Evolutionary conservation across 2,113 vertebrate genomes (phyloP), one percentile per base, ranked within the genome.

Genomic region (Talpa occidentalis): DNA sequence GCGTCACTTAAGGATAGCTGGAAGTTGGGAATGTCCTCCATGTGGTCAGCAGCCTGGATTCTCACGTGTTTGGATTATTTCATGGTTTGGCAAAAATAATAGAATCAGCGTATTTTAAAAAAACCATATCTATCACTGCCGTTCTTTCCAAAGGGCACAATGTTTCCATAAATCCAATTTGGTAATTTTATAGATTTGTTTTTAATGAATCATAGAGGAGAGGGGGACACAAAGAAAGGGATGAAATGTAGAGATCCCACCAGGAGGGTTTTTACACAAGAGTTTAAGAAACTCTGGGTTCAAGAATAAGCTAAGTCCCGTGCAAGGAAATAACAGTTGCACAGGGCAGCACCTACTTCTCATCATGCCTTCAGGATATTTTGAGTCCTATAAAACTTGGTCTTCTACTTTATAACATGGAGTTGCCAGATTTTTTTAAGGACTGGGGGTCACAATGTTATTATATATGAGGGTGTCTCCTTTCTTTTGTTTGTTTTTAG

Each of bases 21-120:
- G 42, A 94, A 82, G 21, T 17, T 89, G 42, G 37, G 10, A 88
- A 59, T 44, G 32, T 47, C 66, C 54, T 95, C 83, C 22, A 89
- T 44, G 16, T 10, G 44, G 40, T 30, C 44, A 40, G 19, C 42
- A 24, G 56, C 47, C n/a, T 32, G 16, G 40, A 85, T 74, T 72
- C 73, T 82, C 76, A 35, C 12, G 9, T 84, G 21, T 88, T 91
- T 77, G 40, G 30, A 80, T 73, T 89, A 60, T 93, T 93, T 87
- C 22, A 64, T 8, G 10, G 14, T 88, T 88, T 90, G 35, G 16
- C 30, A 87, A 87, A 91, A 92, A 73, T 12, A 81, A 59, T 3
- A 69, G n/a, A 83, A 17, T 15, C 47, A 78, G 54, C 54, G 73
- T 21, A 80, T 88, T 77, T n/a, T 54, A 78, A 90, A 90, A 84